Conservation (phyloP, 2,888 invertebrate species). For the Arctia plantaginis region DNA sequence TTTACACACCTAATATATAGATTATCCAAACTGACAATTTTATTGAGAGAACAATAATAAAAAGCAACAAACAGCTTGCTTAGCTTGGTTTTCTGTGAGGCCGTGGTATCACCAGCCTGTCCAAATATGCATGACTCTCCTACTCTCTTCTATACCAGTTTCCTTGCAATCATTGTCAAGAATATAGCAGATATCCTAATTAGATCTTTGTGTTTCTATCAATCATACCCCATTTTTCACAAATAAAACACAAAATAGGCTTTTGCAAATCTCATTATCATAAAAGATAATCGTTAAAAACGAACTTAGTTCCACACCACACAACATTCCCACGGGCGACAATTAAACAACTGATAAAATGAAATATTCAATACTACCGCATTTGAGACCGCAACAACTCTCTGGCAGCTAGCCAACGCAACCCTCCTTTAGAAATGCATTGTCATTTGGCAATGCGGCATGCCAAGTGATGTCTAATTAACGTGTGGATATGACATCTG, state of each 20-base stretch:
- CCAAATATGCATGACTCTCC: too few relatives aligned
- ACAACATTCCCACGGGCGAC: background rate
- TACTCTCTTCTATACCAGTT: too few relatives aligned
- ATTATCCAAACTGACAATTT: too few relatives aligned
- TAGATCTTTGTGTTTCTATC: too few relatives aligned
- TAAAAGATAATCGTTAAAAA: background rate
- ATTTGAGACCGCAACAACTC: constrained; percentile 29
- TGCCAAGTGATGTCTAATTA: constrained; percentile 45
- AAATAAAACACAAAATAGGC: background rate
- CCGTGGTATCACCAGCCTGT: too few relatives aligned
- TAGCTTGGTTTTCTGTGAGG: too few relatives aligned
- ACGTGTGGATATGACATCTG: constrained; percentile 29
- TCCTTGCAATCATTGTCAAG: too few relatives aligned
- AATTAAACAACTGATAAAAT: background rate
- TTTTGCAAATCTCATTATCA: background rate
- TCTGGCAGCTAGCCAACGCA: constrained; percentile 42
- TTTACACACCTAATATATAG: too few relatives aligned
- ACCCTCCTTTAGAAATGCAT: constrained; percentile 37
- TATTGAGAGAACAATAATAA: too few relatives aligned
- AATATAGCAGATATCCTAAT: too few relatives aligned
- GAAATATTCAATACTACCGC: constrained; percentile 4
- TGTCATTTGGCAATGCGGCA: constrained; percentile 29
- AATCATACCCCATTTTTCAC: background rate
- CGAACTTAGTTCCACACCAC: background rate
- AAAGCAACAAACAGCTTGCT: too few relatives aligned